A percentile compares a stretch with the other conserved stretches of the same genome.
Evolutionary conservation across 2,888 invertebrate species (phyloP).

Genomic region (Drosophila melanosoma): DNA sequence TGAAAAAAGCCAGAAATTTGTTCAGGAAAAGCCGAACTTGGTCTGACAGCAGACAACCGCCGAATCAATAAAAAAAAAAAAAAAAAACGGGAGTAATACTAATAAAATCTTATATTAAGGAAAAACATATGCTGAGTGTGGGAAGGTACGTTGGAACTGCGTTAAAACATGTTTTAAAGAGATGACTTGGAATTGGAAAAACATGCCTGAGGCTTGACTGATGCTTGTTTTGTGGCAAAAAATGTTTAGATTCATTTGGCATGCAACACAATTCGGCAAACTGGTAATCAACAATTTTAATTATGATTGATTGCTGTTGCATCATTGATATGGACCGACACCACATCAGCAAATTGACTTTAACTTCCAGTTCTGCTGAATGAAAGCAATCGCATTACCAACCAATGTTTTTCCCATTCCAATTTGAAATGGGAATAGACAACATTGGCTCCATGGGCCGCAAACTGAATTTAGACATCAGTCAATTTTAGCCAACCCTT

Average conservation of each 20-base stretch:
- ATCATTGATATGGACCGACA: constrained; percentile 21
- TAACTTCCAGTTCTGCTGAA: constrained; percentile 15
- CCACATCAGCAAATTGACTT: constrained; percentile 18
- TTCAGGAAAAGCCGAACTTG: constrained; percentile 5
- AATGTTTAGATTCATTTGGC: constrained; percentile 9
- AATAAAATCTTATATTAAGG: neutral
- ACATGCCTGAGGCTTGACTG: constrained; percentile 31
- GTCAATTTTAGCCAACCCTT: constrained; percentile 1
- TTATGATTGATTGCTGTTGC: constrained; percentile 70
- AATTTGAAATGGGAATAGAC: constrained; percentile 13
- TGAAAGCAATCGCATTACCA: constrained; percentile 4
- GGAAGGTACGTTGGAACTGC: too few species aligned
- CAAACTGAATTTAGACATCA: constrained; percentile 6
- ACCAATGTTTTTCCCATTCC: neutral
- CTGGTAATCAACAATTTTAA: constrained; percentile 60
- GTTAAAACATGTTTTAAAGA: neutral
- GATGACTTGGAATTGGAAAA: neutral
- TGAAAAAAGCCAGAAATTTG: constrained; percentile 64
- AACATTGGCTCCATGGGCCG: constrained; percentile 11
- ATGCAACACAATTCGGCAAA: constrained; percentile 8
- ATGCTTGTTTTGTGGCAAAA: constrained; percentile 2
- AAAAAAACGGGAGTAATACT: neutral
- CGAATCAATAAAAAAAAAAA: constrained; percentile 42
- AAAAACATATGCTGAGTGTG: neutral
- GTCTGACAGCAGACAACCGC: constrained; percentile 6